Percentiles rank a stretch among this genome's conserved stretches.
Evolutionary conservation across 2,797 vertebrate species (phyloP).

Genomic region (Premnoplex brunnescens): DNA sequence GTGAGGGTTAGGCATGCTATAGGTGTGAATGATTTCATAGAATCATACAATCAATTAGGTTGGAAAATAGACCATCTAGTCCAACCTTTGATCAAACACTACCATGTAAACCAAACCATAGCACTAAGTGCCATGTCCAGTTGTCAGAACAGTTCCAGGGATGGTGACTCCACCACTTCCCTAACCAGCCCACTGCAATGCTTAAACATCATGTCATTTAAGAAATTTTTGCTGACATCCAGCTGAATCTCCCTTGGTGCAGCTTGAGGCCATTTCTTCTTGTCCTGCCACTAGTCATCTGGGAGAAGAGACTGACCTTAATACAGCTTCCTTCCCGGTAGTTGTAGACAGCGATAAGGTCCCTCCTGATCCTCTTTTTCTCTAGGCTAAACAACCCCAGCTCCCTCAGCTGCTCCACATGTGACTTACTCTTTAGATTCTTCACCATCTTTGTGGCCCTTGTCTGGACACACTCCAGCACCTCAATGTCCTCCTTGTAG

Average conservation of each 20-base stretch:
- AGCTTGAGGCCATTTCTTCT: not conserved
- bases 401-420: fast-evolving
- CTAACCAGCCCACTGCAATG: not conserved
- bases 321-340: not conserved
- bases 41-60: not conserved
- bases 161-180: not conserved
- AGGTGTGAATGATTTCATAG: not conserved
- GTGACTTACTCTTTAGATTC: not conserved
- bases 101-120: not conserved
- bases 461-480: not conserved
- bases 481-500: not conserved
- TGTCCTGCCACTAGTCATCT: not conserved
- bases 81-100: not conserved
- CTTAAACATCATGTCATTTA: not conserved
- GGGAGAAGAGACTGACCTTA: not conserved
- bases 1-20: not conserved
- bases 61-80: not conserved
- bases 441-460: not conserved
- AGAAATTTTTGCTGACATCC: not conserved
- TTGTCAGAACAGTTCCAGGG: not conserved
- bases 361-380: not conserved
- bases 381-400: not conserved
- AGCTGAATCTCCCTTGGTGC: not conserved
- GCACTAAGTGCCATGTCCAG: not conserved
- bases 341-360: not conserved